Conservation (phyloP, 1,140 invertebrate species). For the Riptortus pedestris region DNA sequence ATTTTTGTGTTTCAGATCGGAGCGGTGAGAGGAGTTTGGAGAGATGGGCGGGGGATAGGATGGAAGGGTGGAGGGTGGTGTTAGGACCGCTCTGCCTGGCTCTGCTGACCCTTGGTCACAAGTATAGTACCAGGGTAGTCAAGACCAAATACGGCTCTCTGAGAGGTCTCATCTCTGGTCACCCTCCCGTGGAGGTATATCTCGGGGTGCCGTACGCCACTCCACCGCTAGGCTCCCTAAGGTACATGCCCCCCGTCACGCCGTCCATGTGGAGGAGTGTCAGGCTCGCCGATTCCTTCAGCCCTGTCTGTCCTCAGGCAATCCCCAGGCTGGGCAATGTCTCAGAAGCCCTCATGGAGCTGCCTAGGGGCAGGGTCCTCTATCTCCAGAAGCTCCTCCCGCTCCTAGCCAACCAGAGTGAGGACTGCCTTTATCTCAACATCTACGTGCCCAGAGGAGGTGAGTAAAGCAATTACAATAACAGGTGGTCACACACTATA, state of each 20-base stretch:
- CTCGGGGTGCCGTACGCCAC: conserved; percentile 88
- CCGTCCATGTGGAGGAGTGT: conserved; percentile 76
- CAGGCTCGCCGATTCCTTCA: conserved; percentile 65
- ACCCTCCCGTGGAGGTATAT: conserved; percentile 80
- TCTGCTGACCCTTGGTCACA: conserved; percentile 43
- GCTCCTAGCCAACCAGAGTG: conserved; percentile 77
- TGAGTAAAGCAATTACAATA: conserved; percentile 47
- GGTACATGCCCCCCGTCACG: conserved; percentile 87
- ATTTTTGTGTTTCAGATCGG: neutral
- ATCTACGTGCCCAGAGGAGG: conserved; percentile 80
- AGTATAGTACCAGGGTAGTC: conserved; percentile 67
- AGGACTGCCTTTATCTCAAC: conserved; percentile 95
- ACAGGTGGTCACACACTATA: no score
- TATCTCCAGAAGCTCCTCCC: conserved; percentile 72
- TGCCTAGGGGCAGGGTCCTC: conserved; percentile 66
- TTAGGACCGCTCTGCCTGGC: conserved; percentile 19
- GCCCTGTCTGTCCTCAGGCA: conserved; percentile 82
- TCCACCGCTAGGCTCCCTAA: conserved; percentile 59
- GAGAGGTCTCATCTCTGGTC: conserved; percentile 67
- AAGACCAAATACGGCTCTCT: conserved; percentile 78
- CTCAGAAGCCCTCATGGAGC: conserved; percentile 59
- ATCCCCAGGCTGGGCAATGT: conserved; percentile 56
- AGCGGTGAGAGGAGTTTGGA: neutral
- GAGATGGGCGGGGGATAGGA: conserved; percentile 9
- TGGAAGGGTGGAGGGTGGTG: neutral